Conservation (phyloP, 2,797 vertebrate genomes). For the Sebastes vulpes region DNA sequence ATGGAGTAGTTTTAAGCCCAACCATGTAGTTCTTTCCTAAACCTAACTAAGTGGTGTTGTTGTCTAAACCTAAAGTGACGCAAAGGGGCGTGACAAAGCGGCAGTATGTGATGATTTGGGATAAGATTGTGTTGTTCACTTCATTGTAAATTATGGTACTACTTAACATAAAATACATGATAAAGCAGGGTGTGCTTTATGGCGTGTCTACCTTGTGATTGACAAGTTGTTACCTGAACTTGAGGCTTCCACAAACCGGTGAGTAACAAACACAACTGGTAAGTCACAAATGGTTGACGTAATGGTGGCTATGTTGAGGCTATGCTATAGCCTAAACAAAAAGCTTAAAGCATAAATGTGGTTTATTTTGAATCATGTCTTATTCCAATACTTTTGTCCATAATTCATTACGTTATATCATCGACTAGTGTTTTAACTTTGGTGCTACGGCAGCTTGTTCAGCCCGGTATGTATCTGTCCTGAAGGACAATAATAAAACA, state of each 20-base stretch:
- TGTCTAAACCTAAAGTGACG: too few relatives aligned
- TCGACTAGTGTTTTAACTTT: neutral
- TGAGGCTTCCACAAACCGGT: neutral
- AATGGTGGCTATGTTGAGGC: neutral
- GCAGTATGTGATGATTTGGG: neutral
- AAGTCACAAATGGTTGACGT: neutral
- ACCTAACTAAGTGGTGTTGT: too few relatives aligned
- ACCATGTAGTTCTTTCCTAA: too few relatives aligned
- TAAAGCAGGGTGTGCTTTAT: neutral
- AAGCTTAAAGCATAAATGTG: neutral
- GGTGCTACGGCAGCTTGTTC: neutral
- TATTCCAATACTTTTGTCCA: neutral
- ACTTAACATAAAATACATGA: neutral
- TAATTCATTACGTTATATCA: neutral
- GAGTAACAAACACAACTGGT: too few relatives aligned
- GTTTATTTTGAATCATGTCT: neutral
- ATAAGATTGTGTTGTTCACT: neutral
- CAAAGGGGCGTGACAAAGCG: neutral
- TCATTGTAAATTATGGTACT: neutral
- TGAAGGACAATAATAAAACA: constrained; percentile 6
- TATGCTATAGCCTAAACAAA: neutral
- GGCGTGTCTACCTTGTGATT: too few relatives aligned
- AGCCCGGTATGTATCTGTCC: neutral
- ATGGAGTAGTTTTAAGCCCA: too few relatives aligned
- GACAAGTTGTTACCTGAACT: neutral